These are phyloP conservation scores for Indicator indicator DNA, from an alignment of 2,113 vertebrate species.

Conservation along the genomic window DNA sequence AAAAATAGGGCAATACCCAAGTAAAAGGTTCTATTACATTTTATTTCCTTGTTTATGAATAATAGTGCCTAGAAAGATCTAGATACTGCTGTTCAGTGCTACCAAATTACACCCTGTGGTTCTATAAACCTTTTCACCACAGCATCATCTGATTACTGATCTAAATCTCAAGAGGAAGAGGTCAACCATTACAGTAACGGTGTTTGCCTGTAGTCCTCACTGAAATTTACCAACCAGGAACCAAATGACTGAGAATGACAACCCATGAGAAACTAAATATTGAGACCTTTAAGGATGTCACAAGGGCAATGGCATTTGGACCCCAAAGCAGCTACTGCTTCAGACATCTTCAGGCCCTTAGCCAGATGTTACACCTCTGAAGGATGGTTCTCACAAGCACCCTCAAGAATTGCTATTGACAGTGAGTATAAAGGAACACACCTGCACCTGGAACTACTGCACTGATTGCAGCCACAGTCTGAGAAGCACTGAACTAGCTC, in stretches of 20 bases:
- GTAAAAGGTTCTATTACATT: neutral
- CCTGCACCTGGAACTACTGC: neutral
- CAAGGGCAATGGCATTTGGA: neutral
- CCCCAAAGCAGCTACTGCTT: neutral
- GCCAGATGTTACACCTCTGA: rapidly evolving
- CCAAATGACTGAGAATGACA: neutral
- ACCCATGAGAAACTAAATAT: neutral
- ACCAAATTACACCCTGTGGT: neutral
- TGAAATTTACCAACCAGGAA: neutral
- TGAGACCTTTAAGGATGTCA: neutral
- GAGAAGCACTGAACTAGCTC: neutral
- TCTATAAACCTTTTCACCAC: neutral
- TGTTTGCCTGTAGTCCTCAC: rapidly evolving
- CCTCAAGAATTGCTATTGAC: neutral
- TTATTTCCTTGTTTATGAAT: neutral
- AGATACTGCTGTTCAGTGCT: neutral
- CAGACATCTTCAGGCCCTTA: neutral
- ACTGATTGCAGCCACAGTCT: neutral
- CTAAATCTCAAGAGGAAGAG: neutral
- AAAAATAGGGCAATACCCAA: neutral
- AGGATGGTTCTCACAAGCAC: neutral
- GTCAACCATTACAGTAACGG: neutral
- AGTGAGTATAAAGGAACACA: neutral
- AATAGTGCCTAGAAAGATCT: neutral
- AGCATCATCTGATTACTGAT: neutral